These are phyloP conservation scores for Gibbula magus DNA, from an alignment of 2,888 invertebrate species.

Conservation along the genomic window DNA sequence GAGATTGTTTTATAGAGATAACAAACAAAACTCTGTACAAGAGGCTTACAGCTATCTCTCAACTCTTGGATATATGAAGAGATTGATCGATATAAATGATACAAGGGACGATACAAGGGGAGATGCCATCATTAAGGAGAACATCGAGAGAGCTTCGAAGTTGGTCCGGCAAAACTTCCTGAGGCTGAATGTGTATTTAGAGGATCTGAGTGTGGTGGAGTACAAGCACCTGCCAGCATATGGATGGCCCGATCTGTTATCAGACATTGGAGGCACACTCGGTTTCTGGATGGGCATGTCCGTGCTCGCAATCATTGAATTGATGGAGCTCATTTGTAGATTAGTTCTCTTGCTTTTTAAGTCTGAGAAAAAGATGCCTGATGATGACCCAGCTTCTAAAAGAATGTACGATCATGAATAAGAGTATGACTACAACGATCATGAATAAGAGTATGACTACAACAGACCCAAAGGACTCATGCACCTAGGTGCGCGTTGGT, in stretches of 20 bases:
- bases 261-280: conserved; percentile 70
- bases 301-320: conserved; percentile 68
- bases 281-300: conserved; percentile 72
- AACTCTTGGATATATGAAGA: conserved; percentile 35
- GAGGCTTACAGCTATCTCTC: conserved; percentile 57
- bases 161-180: conserved; percentile 67
- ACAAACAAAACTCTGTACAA: conserved; percentile 56
- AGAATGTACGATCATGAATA: conserved; percentile 41
- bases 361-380: conserved; percentile 55
- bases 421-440: conserved; percentile 34
- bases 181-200: conserved; percentile 68
- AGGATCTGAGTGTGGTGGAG: conserved; percentile 69
- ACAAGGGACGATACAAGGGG: conserved; percentile 32
- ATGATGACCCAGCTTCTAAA: conserved; percentile 42
- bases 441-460: too few relatives aligned
- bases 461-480: conserved; percentile 28
- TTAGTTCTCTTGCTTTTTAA: conserved; percentile 60
- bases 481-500: too few relatives aligned
- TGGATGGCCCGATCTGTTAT: conserved; percentile 65
- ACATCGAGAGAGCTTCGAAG: conserved; percentile 54
- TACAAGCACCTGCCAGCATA: conserved; percentile 67
- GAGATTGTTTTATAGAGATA: conserved; percentile 51
- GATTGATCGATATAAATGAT: conserved; percentile 34
- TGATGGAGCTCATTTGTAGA: conserved; percentile 63
- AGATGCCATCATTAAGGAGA: conserved; percentile 37